These are phyloP conservation scores for Seira ritae DNA, from an alignment of 2,888 invertebrate genomes.

Conservation along the genomic window DNA sequence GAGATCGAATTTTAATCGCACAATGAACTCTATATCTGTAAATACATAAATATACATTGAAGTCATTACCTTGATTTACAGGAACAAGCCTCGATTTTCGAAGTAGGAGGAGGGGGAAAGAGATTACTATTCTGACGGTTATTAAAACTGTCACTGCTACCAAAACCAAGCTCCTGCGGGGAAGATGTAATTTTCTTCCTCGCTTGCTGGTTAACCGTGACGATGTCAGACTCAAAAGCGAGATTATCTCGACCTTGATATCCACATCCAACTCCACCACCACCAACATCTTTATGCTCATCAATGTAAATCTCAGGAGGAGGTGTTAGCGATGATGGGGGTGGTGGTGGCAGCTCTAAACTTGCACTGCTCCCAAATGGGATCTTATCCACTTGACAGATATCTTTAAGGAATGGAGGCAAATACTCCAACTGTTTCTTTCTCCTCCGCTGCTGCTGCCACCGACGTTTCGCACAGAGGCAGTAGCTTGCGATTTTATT, in stretches of 20 bases:
- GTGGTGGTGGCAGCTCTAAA: neutral
- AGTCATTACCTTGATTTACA: constrained; percentile 41
- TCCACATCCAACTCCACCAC: neutral
- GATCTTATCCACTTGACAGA: constrained; percentile 47
- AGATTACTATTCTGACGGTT: no score
- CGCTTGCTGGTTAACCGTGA: constrained; percentile 30
- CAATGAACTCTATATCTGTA: no score
- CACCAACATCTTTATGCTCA: neutral
- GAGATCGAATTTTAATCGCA: no score
- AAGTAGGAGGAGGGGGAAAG: no score
- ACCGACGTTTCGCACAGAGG: constrained; percentile 47
- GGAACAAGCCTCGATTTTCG: no score
- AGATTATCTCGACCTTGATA: constrained; percentile 49
- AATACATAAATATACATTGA: no score
- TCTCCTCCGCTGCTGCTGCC: constrained; percentile 36
- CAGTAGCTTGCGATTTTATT: constrained; percentile 54
- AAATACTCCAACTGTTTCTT: constrained; percentile 53
- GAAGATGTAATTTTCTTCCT: constrained; percentile 9
- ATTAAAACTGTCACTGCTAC: no score
- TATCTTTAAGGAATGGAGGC: constrained; percentile 48
- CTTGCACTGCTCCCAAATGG: constrained; percentile 46
- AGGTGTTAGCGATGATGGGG: no score
- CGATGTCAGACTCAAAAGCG: constrained; percentile 57
- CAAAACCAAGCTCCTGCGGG: no score
- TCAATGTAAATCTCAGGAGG: constrained; percentile 28